Evolutionary conservation across 2,113 vertebrate species (phyloP).

Genomic region (Gallinago undulata): DNA sequence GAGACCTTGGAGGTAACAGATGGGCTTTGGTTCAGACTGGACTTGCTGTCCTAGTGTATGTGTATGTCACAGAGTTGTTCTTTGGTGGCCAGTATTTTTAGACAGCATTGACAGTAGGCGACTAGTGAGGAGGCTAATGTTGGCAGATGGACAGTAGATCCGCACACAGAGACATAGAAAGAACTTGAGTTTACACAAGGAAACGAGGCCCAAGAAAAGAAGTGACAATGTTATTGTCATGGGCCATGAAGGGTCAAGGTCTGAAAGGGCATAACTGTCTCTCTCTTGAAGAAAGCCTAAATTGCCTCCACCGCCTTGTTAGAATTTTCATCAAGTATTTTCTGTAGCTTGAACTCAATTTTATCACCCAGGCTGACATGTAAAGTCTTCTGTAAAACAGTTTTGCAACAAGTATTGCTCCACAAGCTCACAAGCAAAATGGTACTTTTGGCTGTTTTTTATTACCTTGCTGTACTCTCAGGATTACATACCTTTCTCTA

Average conservation of each 20-base stretch:
- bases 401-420: not conserved
- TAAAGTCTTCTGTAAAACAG: not conserved
- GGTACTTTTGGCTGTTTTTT: not conserved
- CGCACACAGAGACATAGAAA: not conserved
- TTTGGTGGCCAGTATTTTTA: not conserved
- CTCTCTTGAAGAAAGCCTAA: not conserved
- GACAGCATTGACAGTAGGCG: not conserved
- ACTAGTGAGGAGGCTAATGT: not conserved
- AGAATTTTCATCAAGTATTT: not conserved
- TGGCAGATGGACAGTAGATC: not conserved
- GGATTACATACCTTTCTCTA: not conserved
- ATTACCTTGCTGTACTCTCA: not conserved
- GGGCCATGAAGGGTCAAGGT: not conserved
- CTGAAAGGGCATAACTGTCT: not conserved
- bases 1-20: not conserved
- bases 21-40: not conserved
- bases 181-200: not conserved
- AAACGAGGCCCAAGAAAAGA: not conserved
- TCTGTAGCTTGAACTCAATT: not conserved
- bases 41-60: not conserved
- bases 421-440: not conserved
- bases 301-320: not conserved
- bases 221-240: not conserved
- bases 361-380: not conserved
- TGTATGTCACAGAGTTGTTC: fast-evolving